Percentiles rank a stretch among this genome's conserved stretches.
Conservation (phyloP, 2,113 vertebrate genomes). For the Oplegnathus fasciatus region DNA sequence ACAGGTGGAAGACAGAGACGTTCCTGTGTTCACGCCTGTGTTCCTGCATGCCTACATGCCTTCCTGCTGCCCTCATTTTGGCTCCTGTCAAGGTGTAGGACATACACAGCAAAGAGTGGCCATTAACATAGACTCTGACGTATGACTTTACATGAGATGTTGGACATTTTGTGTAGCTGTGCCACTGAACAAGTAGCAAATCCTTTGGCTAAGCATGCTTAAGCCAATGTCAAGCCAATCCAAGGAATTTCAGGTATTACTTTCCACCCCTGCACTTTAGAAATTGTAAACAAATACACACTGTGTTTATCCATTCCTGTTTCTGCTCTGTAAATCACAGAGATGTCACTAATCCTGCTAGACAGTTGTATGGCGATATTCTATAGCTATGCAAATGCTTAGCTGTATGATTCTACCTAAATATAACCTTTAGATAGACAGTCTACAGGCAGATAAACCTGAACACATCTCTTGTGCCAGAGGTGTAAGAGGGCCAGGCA, state of each 20-base stretch:
- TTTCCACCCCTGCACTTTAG: neutral
- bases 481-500: neutral
- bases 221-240: conserved; percentile 2
- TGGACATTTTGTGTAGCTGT: neutral
- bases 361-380: conserved; percentile 3
- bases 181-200: neutral
- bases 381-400: neutral
- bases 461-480: neutral
- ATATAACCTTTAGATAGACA: neutral
- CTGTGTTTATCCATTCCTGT: neutral
- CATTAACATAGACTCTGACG: neutral
- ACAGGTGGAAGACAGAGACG: conserved; percentile 49
- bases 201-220: neutral
- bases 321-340: conserved; percentile 25
- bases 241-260: conserved; percentile 4
- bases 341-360: conserved; percentile 13
- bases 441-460: neutral
- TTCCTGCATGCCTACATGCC: conserved; percentile 24
- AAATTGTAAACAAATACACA: neutral
- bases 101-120: neutral
- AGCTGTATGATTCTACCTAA: neutral
- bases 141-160: neutral
- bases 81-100: neutral
- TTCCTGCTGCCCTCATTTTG: neutral
- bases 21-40: too few relatives aligned